These are phyloP conservation scores for Leucozona laternaria DNA, from an alignment of 2,888 invertebrate genomes.

Conservation along the genomic window DNA sequence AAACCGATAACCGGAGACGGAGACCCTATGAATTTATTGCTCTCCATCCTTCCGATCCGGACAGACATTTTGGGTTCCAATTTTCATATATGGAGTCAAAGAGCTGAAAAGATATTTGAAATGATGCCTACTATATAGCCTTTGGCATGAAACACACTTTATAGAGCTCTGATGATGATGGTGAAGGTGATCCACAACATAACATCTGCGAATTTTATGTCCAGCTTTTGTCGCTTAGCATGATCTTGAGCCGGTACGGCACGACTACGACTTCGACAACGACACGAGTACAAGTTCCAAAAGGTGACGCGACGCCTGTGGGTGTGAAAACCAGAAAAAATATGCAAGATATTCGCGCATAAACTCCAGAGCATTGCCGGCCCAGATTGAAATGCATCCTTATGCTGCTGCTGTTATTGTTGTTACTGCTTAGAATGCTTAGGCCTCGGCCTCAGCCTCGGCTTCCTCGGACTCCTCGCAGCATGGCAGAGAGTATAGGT, in stretches of 20 bases:
- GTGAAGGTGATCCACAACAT: constrained; percentile 15
- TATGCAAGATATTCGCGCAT: constrained; percentile 56
- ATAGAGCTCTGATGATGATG: background rate
- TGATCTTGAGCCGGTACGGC: constrained; percentile 61
- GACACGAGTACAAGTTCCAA: constrained; percentile 52
- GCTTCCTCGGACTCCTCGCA: background rate
- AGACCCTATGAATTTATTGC: constrained; percentile 65
- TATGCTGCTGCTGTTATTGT: constrained; percentile 3
- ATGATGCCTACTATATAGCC: constrained; percentile 42
- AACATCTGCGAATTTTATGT: constrained; percentile 41
- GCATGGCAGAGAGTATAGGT: background rate
- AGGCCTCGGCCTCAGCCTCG: no score
- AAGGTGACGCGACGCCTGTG: constrained; percentile 75
- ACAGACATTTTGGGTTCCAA: constrained; percentile 65
- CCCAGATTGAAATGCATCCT: constrained; percentile 62
- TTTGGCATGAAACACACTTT: constrained; percentile 54
- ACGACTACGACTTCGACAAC: constrained; percentile 46
- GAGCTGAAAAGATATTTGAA: constrained; percentile 35
- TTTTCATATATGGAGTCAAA: constrained; percentile 41
- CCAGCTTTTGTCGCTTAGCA: constrained; percentile 64
- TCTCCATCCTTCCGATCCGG: constrained; percentile 34
- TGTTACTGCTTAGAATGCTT: background rate
- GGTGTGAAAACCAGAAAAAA: constrained; percentile 66
- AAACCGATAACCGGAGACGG: constrained; percentile 61
- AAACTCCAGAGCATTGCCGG: constrained; percentile 19